phyloP scores from a whole-genome alignment of 1,140 invertebrate genomes.

The Fopius arisanus region DNA sequence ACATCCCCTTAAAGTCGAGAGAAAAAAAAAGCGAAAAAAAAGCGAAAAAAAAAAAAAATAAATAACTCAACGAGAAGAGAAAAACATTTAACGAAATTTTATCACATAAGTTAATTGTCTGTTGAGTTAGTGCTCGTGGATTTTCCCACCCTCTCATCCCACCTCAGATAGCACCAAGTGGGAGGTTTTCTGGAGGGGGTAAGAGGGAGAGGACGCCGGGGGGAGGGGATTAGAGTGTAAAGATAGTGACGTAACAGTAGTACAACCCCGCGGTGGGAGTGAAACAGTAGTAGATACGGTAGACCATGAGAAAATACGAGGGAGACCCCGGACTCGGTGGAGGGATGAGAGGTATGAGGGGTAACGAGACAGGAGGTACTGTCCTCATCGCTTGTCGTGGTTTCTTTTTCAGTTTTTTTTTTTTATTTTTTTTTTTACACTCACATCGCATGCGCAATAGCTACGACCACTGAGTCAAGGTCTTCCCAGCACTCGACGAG shows the following conservation, averaged over 20 bases:
- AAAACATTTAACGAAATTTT: background rate
- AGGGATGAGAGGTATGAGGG: background rate
- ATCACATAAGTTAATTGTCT: conserved; percentile 5
- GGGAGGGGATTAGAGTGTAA: background rate
- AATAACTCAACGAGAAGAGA: background rate
- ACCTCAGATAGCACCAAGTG: background rate
- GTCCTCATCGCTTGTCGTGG: conserved; percentile 2
- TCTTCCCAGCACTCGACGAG: conserved; percentile 34
- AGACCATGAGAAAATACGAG: conserved; percentile 22
- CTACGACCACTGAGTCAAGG: conserved; percentile 55
- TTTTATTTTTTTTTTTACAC: conserved; percentile 28
- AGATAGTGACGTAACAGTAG: background rate
- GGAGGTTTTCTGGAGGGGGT: background rate
- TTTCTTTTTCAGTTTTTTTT: too few relatives aligned
- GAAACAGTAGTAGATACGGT: conserved; percentile 27
- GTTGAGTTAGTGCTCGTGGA: background rate
- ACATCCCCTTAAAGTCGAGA: too few relatives aligned
- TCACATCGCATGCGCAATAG: conserved; percentile 35
- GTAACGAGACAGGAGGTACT: background rate
- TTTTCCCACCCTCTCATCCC: background rate
- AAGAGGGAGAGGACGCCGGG: background rate
- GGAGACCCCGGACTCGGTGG: background rate
- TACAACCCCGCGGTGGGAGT: background rate
- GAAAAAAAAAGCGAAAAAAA: too few relatives aligned
- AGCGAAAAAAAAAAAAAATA: background rate